phyloP scores from a whole-genome alignment of 1,140 invertebrate species.

The Meloidogyne chitwoodi region DNA sequence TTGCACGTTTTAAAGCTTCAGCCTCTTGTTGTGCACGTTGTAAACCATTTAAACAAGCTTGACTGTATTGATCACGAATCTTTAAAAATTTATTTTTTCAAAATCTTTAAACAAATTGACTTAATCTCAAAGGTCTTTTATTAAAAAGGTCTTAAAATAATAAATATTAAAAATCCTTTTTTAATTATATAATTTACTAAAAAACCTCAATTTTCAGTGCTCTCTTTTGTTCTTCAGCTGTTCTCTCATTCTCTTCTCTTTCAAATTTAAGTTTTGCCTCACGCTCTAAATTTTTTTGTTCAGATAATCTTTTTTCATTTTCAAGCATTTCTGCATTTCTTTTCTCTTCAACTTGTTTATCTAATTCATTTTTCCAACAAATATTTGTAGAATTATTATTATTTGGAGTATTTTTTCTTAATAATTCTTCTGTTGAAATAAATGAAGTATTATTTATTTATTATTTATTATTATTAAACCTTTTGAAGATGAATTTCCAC shows the following conservation, averaged over 20 bases:
- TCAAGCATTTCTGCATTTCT: neutral
- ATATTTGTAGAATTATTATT: neutral
- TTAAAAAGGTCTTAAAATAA: no score
- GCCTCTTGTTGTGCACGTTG: constrained; percentile 19
- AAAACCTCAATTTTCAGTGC: neutral
- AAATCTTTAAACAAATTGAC: no score
- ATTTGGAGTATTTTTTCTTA: neutral
- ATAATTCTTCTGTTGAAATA: neutral
- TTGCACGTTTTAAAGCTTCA: constrained; percentile 26
- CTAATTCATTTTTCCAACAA: constrained; percentile 14
- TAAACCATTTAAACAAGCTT: neutral
- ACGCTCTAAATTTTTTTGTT: neutral
- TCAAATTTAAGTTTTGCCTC: neutral
- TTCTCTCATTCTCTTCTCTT: constrained; percentile 11
- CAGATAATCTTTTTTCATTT: neutral
- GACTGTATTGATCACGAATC: constrained; percentile 4
- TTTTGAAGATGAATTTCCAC: neutral
- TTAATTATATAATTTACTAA: neutral
- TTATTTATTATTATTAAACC: neutral
- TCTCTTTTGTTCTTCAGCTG: constrained; percentile 6
- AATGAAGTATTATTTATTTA: no score
- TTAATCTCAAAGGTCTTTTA: no score
- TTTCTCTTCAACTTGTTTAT: constrained; percentile 5
- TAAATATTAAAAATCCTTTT: no score
- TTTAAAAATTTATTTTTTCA: neutral